Evolutionary conservation across 2,888 invertebrate genomes (phyloP), one percentile per base, ranked within the genome.

Genomic region (Caenorhabditis imperialis): DNA sequence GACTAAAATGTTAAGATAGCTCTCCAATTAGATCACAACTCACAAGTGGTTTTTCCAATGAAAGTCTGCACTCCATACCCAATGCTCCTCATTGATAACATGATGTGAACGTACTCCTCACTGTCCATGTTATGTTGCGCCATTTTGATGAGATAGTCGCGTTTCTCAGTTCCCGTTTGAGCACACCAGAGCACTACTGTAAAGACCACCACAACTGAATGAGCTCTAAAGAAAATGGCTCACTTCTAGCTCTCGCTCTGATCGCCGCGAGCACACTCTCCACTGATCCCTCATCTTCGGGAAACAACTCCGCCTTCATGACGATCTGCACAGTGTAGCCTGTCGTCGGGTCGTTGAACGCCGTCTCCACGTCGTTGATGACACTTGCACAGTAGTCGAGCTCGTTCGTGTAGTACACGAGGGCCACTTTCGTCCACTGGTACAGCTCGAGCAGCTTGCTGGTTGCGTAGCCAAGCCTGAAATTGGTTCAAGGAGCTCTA

Each of bases 361-460:
- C 50, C 1, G 57, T 10, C 23, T 79, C 79, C 16, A 79, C 69
- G 22, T 71, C 76, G 14, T 38, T 27, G 22, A 75, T 63, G 0
- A 79, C 65, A 20, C 60, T 53, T 0, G 30, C 37, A 37, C 79
- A 79, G 20, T 76, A 76, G 14, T 69, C 44, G 10, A 71, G 27
- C 1, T 65, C 67, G 42, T 53, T 69, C 16, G 53, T 40, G 12
- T 47, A 44, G 30, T 67, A 76, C 6, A 76, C n/a, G 20, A 79
- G 33, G 1, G 76, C 70, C 7, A 79, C 50, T 44, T 45, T 47
- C 23, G 53, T 27, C 71, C 70, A 79, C 1, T 60, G 12, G 51
- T 62, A 79, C n/a, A 42, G 22, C 27, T 67, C 58, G 18, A 79
- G 27, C 10, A 79, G 27, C 44, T 61, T 55, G 8, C 47, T 37